A percentile compares a stretch with the other conserved stretches of the same genome.
phyloP scores from a whole-genome alignment of 2,113 vertebrate species.

The Bubo bubo region DNA sequence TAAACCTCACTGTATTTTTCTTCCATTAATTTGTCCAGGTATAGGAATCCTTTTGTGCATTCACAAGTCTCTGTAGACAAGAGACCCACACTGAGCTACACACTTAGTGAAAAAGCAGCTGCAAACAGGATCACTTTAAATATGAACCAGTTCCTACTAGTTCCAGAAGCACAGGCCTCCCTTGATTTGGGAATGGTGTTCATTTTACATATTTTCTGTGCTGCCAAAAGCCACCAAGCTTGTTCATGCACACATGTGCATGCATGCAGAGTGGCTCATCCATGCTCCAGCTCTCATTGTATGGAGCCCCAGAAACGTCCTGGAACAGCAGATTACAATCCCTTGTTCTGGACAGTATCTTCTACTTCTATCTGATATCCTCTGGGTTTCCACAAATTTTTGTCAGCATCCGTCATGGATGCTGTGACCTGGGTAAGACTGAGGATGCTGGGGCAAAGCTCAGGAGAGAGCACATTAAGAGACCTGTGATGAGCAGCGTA shows the following conservation, averaged over 20 bases:
- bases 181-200: not conserved
- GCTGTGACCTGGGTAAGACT: conserved; percentile 46
- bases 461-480: not conserved
- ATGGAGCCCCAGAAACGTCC: not conserved
- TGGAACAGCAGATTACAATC: not conserved
- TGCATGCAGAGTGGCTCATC: not conserved
- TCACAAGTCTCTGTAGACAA: not conserved
- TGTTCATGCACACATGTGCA: not conserved
- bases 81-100: not conserved
- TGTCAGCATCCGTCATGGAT: conserved; percentile 2
- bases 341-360: not conserved
- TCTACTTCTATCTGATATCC: not conserved
- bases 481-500: not conserved
- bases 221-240: not conserved
- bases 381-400: not conserved
- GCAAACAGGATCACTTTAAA: not conserved
- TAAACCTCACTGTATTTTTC: not conserved
- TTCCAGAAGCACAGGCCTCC: not conserved
- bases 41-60: not conserved
- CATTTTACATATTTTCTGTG: not conserved
- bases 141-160: not conserved
- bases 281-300: not conserved
- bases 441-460: conserved; percentile 47
- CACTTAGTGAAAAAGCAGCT: not conserved
- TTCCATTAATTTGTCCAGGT: not conserved